Percentiles rank a stretch among this genome's conserved stretches.
These are phyloP conservation scores for Argyresthia goedartella DNA, from an alignment of 2,888 invertebrate species.

Conservation along the genomic window DNA sequence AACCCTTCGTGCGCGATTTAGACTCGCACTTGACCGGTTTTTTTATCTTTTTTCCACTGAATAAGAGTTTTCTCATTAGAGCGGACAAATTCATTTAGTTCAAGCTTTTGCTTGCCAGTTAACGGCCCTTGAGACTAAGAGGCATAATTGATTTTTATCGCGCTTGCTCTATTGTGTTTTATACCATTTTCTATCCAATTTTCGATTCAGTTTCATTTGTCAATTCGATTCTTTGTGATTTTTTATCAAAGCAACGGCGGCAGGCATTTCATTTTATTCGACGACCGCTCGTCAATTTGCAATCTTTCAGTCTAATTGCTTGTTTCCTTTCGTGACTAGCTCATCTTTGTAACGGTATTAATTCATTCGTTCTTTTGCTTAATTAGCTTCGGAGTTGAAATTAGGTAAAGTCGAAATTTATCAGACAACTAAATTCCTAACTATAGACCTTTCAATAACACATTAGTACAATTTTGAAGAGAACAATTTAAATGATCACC, in stretches of 20 bases:
- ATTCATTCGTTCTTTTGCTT: conserved; percentile 41
- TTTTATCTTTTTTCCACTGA: conserved; percentile 25
- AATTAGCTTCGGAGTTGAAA: not conserved
- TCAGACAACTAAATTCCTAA: no score
- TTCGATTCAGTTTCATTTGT: no score
- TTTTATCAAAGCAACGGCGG: not conserved
- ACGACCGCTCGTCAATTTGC: not conserved
- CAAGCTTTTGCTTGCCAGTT: conserved; percentile 15
- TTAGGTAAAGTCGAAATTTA: no score
- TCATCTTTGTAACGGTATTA: conserved; percentile 26
- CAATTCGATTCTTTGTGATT: no score
- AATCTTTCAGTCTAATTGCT: conserved; percentile 35
- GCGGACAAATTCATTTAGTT: conserved; percentile 47
- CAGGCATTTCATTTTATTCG: not conserved
- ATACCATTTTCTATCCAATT: no score
- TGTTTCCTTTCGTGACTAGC: not conserved
- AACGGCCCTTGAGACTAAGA: not conserved
- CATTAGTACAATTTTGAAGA: no score
- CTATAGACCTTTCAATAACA: no score
- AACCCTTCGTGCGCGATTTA: no score
- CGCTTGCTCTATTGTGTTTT: not conserved
- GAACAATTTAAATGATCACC: no score
- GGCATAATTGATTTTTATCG: conserved; percentile 1
- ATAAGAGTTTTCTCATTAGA: conserved; percentile 53
- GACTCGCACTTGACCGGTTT: no score